Conservation (phyloP, 2,797 vertebrate genomes). For the Limnodromus scolopaceus region DNA sequence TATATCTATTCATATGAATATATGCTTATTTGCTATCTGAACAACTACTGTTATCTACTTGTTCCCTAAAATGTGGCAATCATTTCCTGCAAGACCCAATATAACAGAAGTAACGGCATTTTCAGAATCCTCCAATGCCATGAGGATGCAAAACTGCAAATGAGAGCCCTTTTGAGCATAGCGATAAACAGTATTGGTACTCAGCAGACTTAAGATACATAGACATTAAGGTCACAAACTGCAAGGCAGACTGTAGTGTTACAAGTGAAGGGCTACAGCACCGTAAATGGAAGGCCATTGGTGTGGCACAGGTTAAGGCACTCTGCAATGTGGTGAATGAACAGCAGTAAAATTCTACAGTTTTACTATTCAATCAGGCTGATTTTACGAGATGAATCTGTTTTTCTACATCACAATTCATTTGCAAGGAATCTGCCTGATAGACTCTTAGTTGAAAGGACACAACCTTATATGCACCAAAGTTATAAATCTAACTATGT, state of each 20-base stretch:
- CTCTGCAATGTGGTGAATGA: not conserved
- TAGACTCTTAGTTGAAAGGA: not conserved
- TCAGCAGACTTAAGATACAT: not conserved
- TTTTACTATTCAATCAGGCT: not conserved
- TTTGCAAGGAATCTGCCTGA: not conserved
- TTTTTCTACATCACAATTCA: not conserved
- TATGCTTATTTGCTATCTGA: not conserved
- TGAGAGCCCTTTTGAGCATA: not conserved
- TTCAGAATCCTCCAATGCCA: not conserved
- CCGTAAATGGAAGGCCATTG: not conserved
- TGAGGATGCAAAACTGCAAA: not conserved
- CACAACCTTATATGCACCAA: not conserved
- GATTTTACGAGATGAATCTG: not conserved
- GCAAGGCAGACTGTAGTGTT: not conserved
- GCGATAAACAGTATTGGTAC: not conserved
- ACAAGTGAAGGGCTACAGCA: not conserved
- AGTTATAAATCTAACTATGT: not conserved
- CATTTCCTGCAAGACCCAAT: not conserved
- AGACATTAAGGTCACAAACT: not conserved
- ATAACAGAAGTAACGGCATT: not conserved
- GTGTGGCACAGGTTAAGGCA: not conserved
- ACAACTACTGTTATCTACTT: not conserved
- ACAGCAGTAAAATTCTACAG: not conserved
- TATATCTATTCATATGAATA: not conserved
- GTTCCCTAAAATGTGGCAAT: not conserved